phyloP scores from a whole-genome alignment of 2,888 invertebrate species.

The Oeneis ivallda region DNA sequence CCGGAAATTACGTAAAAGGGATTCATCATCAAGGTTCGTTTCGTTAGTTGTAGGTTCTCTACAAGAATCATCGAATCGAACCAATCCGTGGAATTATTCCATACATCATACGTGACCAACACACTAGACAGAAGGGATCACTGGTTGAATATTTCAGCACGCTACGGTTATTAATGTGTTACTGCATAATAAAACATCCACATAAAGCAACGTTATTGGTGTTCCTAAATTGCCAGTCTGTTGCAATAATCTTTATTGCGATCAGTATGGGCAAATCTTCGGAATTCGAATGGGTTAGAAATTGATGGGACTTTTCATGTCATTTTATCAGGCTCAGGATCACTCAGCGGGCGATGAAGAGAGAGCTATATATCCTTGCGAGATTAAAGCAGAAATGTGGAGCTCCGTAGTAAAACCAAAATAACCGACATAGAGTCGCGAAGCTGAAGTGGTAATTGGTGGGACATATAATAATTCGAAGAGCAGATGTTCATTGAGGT shows the following conservation, averaged over 20 bases:
- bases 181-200: constrained; percentile 46
- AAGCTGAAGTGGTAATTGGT: no score
- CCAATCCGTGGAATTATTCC: not conserved
- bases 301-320: no score
- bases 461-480: no score
- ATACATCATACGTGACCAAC: not conserved
- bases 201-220: constrained; percentile 44
- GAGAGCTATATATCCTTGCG: no score
- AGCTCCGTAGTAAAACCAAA: no score
- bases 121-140: constrained; percentile 12
- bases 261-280: constrained; percentile 20
- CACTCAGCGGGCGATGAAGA: no score
- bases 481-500: no score
- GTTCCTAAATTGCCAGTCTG: constrained; percentile 40
- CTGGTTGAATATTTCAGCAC: constrained; percentile 24
- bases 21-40: not conserved
- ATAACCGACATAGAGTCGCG: no score
- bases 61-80: not conserved
- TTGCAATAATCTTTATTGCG: constrained; percentile 37
- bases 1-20: not conserved
- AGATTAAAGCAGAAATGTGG: no score
- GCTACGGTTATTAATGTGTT: constrained; percentile 43
- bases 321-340: no score
- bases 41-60: not conserved
- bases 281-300: not conserved